Conservation (phyloP, 2,888 invertebrate species). For the Bimastos eiseni region DNA sequence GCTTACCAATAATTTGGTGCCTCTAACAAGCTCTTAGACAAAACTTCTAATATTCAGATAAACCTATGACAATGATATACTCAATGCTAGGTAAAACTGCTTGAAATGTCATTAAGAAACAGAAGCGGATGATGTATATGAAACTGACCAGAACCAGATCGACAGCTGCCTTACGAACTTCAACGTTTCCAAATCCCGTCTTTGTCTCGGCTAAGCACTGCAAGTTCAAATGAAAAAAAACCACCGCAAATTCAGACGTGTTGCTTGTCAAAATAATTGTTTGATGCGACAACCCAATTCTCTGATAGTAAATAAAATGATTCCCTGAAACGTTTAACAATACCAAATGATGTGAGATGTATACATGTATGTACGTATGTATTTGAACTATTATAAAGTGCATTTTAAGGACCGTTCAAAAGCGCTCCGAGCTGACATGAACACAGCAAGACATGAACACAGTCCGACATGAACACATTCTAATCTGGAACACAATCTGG, state of each 20-base stretch:
- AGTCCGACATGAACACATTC: neutral
- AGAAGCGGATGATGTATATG: neutral
- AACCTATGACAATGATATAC: neutral
- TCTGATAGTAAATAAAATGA: neutral
- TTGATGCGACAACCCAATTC: neutral
- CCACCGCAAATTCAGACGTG: neutral
- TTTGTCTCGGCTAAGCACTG: constrained; percentile 82
- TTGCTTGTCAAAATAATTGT: neutral
- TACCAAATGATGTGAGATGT: no score
- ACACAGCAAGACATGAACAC: neutral
- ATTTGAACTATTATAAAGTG: no score
- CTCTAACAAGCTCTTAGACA: no score
- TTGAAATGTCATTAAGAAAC: neutral
- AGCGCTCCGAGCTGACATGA: no score
- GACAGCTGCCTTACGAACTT: constrained; percentile 77
- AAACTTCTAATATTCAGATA: no score
- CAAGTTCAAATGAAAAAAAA: neutral
- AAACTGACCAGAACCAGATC: constrained; percentile 74
- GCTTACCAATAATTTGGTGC: no score
- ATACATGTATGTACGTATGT: neutral
- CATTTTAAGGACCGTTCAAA: no score
- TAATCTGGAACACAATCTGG: no score
- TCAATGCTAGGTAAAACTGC: neutral
- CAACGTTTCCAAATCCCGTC: constrained; percentile 80
- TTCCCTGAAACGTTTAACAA: neutral